Percentiles rank a stretch among this genome's conserved stretches.
These are phyloP conservation scores for Ectemnius cavifrons DNA, from an alignment of 2,888 invertebrate species.

Conservation along the genomic window DNA sequence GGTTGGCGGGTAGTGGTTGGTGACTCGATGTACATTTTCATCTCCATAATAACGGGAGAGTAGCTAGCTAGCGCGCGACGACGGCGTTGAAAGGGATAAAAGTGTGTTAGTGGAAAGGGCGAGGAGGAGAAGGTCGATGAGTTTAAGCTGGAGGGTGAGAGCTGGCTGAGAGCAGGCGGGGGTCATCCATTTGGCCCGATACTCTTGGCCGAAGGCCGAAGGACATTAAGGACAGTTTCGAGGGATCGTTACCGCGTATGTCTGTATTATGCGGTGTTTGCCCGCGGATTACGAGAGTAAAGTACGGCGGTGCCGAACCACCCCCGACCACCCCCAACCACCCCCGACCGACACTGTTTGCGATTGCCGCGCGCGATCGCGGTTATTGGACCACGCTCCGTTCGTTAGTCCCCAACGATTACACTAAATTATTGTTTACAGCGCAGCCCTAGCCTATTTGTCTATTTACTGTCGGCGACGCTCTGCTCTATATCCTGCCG, in stretches of 20 bases:
- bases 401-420: conserved; percentile 64
- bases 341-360: conserved; percentile 59
- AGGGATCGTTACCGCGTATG: conserved; percentile 67
- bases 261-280: conserved; percentile 74
- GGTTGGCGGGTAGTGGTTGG: too few relatives aligned
- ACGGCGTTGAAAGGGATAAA: too few relatives aligned
- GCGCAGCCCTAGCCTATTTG: conserved; percentile 60
- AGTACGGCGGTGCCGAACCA: conserved; percentile 61
- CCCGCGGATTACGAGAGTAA: conserved; percentile 71
- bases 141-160: too few relatives aligned
- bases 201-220: conserved; percentile 16
- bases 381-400: conserved; percentile 68
- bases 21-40: not conserved
- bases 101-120: too few relatives aligned
- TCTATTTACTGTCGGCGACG: conserved; percentile 49
- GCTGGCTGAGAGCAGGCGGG: too few relatives aligned
- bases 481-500: conserved; percentile 20
- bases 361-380: conserved; percentile 66
- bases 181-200: too few relatives aligned
- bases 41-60: not conserved
- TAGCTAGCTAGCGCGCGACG: too few relatives aligned
- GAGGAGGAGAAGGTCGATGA: too few relatives aligned
- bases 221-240: conserved; percentile 53
- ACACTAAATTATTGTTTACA: conserved; percentile 72
- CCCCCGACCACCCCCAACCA: not conserved